Evolutionary conservation across 2,888 invertebrate species (phyloP).

Genomic region (Acleris cristana): DNA sequence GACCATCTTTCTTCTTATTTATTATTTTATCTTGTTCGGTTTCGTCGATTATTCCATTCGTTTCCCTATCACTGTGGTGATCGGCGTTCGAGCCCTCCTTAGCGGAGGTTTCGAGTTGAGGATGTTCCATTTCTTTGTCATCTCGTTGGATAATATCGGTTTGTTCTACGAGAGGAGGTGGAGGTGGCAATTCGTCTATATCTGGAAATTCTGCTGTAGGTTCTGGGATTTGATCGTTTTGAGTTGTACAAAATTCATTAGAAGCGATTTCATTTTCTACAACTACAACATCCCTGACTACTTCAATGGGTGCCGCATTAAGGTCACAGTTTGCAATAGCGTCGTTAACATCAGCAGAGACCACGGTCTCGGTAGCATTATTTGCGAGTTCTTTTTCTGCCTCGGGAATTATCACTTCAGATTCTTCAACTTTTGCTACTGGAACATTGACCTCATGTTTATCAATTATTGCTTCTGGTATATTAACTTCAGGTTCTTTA

Average conservation of each 20-base stretch:
- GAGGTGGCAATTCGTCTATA: constrained; percentile 35
- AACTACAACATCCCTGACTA: neutral
- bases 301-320: neutral
- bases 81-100: constrained; percentile 20
- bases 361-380: neutral
- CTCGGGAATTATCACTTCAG: neutral
- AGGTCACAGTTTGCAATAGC: neutral
- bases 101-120: constrained; percentile 41
- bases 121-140: constrained; percentile 27
- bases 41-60: constrained; percentile 43
- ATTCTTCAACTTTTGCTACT: neutral
- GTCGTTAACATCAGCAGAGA: neutral
- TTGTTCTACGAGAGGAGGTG: constrained; percentile 26
- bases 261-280: constrained; percentile 8
- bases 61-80: constrained; percentile 42
- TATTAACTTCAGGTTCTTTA: no score
- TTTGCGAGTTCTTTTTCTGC: constrained; percentile 2
- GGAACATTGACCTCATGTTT: constrained; percentile 1
- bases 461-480: neutral
- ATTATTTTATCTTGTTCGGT: constrained; percentile 52
- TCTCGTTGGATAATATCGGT: constrained; percentile 45
- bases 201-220: constrained; percentile 13
- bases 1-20: constrained; percentile 52
- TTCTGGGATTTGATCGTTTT: constrained; percentile 45
- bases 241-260: constrained; percentile 9